These are phyloP conservation scores for Gallinago nigripennis DNA, from an alignment of 2,797 vertebrate species.

Conservation along the genomic window DNA sequence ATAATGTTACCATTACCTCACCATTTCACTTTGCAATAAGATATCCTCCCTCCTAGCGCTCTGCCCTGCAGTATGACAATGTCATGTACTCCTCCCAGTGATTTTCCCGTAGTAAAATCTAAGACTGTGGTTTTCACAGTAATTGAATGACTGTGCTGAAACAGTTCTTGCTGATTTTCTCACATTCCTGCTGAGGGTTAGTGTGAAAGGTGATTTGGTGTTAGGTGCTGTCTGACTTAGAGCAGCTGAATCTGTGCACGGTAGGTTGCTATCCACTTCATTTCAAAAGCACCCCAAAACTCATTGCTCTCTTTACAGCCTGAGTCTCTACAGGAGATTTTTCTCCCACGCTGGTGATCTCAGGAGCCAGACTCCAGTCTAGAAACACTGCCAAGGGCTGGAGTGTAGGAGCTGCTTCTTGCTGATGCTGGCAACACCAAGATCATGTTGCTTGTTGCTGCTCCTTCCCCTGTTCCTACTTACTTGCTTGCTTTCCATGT, in stretches of 20 bases:
- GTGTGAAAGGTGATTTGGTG: neutral
- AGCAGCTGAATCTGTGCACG: neutral
- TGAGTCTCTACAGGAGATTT: neutral
- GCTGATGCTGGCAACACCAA: neutral
- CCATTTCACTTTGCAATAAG: neutral
- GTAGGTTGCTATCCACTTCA: neutral
- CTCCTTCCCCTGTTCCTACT: neutral
- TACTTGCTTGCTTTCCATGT: neutral
- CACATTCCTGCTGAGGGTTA: neutral
- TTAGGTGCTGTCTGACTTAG: neutral
- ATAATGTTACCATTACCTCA: slow-evolving; percentile 33
- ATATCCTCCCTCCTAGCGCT: neutral
- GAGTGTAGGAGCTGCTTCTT: neutral
- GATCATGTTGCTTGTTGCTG: neutral
- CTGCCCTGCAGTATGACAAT: neutral
- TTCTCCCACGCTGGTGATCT: neutral
- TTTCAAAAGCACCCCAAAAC: neutral
- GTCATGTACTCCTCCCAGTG: neutral
- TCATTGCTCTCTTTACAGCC: neutral
- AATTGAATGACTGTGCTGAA: neutral
- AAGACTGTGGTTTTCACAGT: neutral
- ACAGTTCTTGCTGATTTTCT: neutral
- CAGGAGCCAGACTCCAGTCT: neutral
- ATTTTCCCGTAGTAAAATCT: neutral
- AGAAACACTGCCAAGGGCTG: neutral